Base-by-base conservation (phyloP, 2,888 invertebrate species). In the Electrophaes corylata region DNA sequence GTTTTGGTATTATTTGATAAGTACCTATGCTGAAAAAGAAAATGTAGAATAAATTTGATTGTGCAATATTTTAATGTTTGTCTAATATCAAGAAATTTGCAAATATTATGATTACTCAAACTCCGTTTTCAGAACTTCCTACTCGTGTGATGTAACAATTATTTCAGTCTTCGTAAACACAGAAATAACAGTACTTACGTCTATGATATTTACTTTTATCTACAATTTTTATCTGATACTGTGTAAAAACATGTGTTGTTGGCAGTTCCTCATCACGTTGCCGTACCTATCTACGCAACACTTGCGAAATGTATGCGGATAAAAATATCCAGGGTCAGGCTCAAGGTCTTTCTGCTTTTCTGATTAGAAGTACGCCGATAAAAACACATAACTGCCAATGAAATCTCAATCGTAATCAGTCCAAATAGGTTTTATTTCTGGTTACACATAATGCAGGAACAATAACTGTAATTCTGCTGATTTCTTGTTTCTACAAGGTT, bases 321-420 rank as follows among this genome's bases (percentile, higher is more conserved):
- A 87, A 91, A 90, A 89, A 88, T 90, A 86, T 77, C 82, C 91
- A 91, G 84, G 91, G 91, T 88, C 91, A 88, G 81, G 84, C 85
- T 87, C 90, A 91, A 91, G 91, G 91, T 84, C 83, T 84, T 66
- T 67, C 76, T 74, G 84, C 84, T 88, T 89, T 89, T 88, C 88
- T 87, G 91, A 91, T 91, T 91, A 89, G 81, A 75, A 78, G 75
- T 76, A 78, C 69, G 72, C 71, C 81, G 91, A 89, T 89, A 89
- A 88, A 75, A 78, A 60, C 51, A 52, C 53, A 67, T 41, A 10
- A 58, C 41, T 65, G 66, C 58, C 75, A 75, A 66, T 53, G 72
- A 50, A 87, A 81, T 78, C 66, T 80, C 65, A 70, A 71, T 62
- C 79, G 67, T 84, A 69, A 71, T 46, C 46, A 14, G 53, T 46